Conservation (phyloP, 2,113 vertebrate species). For the Perca flavescens region DNA sequence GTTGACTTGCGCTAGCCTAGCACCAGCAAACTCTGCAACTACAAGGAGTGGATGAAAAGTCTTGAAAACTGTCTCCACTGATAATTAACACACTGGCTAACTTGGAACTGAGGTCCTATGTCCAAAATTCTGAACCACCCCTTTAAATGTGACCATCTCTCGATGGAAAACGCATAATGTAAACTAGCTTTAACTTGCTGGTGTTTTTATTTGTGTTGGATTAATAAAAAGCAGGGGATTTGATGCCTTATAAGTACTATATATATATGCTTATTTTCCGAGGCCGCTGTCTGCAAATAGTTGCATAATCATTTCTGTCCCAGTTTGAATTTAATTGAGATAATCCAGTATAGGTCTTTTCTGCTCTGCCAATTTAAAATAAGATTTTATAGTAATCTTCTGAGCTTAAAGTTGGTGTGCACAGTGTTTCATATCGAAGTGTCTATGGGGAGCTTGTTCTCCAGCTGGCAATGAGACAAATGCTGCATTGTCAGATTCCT, state of each 20-base stretch:
- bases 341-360: slow-evolving; percentile 48
- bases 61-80: too few species aligned
- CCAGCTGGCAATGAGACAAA: slow-evolving; percentile 71
- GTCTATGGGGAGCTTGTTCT: slow-evolving; percentile 73
- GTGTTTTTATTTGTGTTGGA: slow-evolving; percentile 1
- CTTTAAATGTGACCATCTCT: background rate
- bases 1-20: too few species aligned
- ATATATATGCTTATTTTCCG: background rate
- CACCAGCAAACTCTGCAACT: too few species aligned
- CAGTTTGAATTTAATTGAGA: slow-evolving; percentile 48
- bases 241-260: slow-evolving; percentile 16
- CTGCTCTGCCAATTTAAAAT: slow-evolving; percentile 51
- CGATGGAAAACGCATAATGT: slow-evolving; percentile 11
- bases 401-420: slow-evolving; percentile 55
- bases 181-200: background rate
- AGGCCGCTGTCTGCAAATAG: slow-evolving; percentile 20
- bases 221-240: slow-evolving; percentile 42
- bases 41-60: too few species aligned
- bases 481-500: slow-evolving; percentile 77
- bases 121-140: too few species aligned
- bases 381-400: slow-evolving; percentile 52
- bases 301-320: background rate
- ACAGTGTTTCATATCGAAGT: slow-evolving; percentile 55
- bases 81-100: too few species aligned
- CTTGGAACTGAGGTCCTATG: too few species aligned